Evolutionary conservation across 1,140 invertebrate genomes (phyloP), one percentile per base, ranked within the genome.

Genomic region (Heterodera schachtii): DNA sequence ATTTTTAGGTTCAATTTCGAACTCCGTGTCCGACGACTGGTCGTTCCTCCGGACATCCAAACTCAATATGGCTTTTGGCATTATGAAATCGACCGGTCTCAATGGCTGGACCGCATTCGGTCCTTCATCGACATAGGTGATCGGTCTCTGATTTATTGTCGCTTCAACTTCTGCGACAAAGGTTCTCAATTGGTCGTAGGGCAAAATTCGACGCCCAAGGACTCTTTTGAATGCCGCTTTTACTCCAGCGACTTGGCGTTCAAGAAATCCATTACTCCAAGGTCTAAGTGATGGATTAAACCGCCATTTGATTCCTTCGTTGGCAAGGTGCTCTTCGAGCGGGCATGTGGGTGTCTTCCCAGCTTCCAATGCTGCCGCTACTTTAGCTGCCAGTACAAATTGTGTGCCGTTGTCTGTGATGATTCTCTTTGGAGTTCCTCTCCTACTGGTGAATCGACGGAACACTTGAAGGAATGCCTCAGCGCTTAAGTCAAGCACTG

Each of bases 221-320:
- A 52, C 52, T 41, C 73, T 74, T 74, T 74, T 74, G 3, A 74
- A 74, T 0, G 73, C 46, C 19, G 46, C 73, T 3, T 74, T 74
- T 49, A 74, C 41, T 31, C 46, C 46, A 21, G 46, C 52, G 0
- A 74, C 73, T 1, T 49, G 21, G 3, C 73, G 21, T 43, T 74
- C 73, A 8, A 49, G 43, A 3, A 74, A n/a, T 8, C 73, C 73
- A 7, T 52, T 52, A n/a, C 46, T 52, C 73, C 73, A 74, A 6
- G 73, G 73, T 1, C n/a, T 7, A 5, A 74, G 0, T 11, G 73
- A 31, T 43, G 73, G 73, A 8, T n/a, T 74, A 13, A 74, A 74
- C 4, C 73, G 7, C 73, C 73, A 74, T 8, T 41, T 19, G 11
- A 74, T 74, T 43, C 73, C 73, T 41, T 74, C 52, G n/a, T 41